phyloP scores from a whole-genome alignment of 2,113 vertebrate species.

The Rhea americana region DNA sequence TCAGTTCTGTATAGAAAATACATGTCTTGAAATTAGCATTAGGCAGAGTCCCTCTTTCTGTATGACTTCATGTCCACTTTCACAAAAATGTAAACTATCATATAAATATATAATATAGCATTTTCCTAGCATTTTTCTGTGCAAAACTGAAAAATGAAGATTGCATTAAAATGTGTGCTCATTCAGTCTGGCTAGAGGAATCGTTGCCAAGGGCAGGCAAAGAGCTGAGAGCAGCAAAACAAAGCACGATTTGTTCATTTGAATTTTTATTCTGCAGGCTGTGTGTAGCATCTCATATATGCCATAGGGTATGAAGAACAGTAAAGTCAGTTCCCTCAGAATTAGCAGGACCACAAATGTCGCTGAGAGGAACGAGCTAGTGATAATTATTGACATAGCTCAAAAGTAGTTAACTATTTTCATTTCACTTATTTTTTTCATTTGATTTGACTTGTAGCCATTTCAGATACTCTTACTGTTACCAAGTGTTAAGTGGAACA shows the following conservation, averaged over 20 bases:
- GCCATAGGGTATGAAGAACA: not conserved
- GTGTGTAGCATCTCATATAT: not conserved
- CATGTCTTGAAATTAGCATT: not conserved
- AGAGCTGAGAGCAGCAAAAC: conserved; percentile 6
- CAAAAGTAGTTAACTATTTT: not conserved
- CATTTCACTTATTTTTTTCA: not conserved
- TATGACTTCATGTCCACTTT: not conserved
- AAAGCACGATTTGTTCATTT: not conserved
- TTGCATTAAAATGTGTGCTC: not conserved
- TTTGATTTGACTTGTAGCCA: not conserved
- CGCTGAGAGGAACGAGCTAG: not conserved
- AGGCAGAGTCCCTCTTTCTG: not conserved
- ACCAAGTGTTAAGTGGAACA: not conserved
- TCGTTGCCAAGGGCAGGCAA: not conserved
- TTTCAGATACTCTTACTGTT: not conserved
- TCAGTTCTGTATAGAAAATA: not conserved
- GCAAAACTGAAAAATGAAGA: not conserved
- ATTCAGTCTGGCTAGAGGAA: not conserved
- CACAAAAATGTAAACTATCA: not conserved
- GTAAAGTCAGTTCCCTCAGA: not conserved
- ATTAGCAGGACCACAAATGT: not conserved
- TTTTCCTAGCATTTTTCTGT: not conserved
- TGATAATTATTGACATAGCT: not conserved
- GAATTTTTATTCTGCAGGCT: conserved; percentile 30
- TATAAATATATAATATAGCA: not conserved